These are phyloP conservation scores for Pitta sordida DNA, from an alignment of 2,113 vertebrate genomes.

Conservation along the genomic window DNA sequence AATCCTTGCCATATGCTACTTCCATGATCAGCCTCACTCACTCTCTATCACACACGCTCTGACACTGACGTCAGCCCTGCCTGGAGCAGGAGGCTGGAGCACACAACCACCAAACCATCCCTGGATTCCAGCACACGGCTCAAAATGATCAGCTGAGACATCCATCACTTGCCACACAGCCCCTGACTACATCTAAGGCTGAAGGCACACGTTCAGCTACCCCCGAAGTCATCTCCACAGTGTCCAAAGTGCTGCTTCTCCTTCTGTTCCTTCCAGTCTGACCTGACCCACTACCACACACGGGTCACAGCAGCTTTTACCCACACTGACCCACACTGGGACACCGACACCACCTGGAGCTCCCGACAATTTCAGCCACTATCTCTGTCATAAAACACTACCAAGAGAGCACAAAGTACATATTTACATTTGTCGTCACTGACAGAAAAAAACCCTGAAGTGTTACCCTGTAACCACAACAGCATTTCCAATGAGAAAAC, in stretches of 20 bases:
- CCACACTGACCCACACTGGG: neutral
- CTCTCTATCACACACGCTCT: neutral
- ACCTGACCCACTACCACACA: accelerated
- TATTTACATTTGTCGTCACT: neutral
- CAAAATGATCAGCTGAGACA: neutral
- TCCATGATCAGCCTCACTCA: neutral
- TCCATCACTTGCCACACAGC: neutral
- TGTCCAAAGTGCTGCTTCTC: accelerated
- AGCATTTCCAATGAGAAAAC: neutral
- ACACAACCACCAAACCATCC: neutral
- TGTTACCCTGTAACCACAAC: neutral
- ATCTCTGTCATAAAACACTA: neutral
- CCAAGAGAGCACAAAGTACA: neutral
- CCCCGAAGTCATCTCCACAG: neutral
- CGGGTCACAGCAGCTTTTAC: neutral
- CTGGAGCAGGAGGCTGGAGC: neutral
- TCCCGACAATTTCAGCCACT: neutral
- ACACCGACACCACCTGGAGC: neutral
- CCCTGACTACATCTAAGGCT: no score
- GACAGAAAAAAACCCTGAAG: neutral
- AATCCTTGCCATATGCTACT: neutral
- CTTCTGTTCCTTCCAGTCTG: neutral
- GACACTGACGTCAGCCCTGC: neutral
- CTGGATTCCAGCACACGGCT: neutral
- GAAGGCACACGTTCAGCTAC: neutral